Evolutionary conservation across 2,113 vertebrate genomes (phyloP).

Genomic region (Ceuthmochares aereus): DNA sequence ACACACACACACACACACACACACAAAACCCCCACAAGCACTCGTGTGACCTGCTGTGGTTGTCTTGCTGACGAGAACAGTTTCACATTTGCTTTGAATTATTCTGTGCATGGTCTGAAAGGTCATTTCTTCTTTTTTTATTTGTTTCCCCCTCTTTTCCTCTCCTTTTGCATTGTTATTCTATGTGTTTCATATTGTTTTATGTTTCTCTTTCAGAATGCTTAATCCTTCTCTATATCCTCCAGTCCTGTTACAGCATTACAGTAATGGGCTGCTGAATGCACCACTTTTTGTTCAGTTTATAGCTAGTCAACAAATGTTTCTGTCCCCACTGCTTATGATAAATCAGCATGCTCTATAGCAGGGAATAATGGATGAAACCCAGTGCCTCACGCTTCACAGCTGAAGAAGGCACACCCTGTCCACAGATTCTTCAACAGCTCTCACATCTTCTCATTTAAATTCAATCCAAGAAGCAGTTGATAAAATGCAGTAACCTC

Average conservation of each 20-base stretch:
- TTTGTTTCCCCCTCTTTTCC: not conserved
- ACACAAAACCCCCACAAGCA: not conserved
- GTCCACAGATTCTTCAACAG: not conserved
- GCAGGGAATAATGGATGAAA: not conserved
- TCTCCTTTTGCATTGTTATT: not conserved
- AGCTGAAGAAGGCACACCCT: not conserved
- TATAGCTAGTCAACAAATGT: not conserved
- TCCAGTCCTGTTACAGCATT: not conserved
- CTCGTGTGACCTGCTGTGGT: not conserved
- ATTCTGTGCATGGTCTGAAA: not conserved
- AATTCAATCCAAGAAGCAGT: not conserved
- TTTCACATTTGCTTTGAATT: constrained; percentile 62
- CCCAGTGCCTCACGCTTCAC: not conserved
- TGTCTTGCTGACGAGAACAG: not conserved
- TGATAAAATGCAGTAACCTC: not conserved
- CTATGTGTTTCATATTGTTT: constrained; percentile 55
- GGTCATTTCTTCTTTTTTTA: fast-evolving
- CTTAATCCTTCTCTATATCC: not conserved
- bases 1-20: too few relatives aligned
- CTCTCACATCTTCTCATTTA: not conserved
- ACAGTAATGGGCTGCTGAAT: not conserved
- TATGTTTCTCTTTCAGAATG: constrained; percentile 5
- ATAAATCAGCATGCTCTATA: not conserved
- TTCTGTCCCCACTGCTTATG: not conserved
- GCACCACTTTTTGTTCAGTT: not conserved